Evolutionary conservation across 2,113 vertebrate genomes (phyloP).

Genomic region (Setophaga coronata): DNA sequence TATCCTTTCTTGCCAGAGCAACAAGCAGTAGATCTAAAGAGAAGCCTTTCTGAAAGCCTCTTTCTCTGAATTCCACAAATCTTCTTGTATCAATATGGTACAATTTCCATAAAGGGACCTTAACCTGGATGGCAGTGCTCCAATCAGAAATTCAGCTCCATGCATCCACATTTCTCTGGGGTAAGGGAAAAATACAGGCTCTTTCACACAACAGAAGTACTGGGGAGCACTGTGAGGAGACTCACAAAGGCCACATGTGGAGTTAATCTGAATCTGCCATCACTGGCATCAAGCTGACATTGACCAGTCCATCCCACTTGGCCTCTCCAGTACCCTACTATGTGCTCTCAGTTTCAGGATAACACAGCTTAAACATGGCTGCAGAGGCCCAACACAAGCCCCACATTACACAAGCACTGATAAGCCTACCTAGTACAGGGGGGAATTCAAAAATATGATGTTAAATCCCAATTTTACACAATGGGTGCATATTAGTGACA

Average conservation of each 20-base stretch:
- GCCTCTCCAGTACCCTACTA: not conserved
- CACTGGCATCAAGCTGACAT: not conserved
- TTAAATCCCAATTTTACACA: not conserved
- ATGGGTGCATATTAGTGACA: not conserved
- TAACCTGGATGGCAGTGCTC: not conserved
- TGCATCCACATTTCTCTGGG: not conserved
- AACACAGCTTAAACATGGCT: not conserved
- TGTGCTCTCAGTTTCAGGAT: not conserved
- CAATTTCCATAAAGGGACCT: not conserved
- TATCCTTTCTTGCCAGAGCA: not conserved
- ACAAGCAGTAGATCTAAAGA: not conserved
- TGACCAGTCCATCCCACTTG: not conserved
- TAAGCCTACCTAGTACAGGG: not conserved
- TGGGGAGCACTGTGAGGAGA: not conserved
- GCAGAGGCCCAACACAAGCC: not conserved
- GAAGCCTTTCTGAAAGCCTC: not conserved
- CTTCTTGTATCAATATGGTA: not conserved
- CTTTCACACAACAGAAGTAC: not conserved
- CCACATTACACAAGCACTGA: not conserved
- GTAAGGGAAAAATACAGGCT: not conserved
- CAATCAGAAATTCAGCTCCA: not conserved
- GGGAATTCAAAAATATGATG: not conserved
- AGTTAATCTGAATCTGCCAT: not conserved
- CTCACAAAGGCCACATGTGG: fast-evolving
- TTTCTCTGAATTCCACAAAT: not conserved